A percentile compares a stretch with the other conserved stretches of the same genome.
Conservation (phyloP, 2,797 vertebrate genomes). For the Eulemur mongoz region DNA sequence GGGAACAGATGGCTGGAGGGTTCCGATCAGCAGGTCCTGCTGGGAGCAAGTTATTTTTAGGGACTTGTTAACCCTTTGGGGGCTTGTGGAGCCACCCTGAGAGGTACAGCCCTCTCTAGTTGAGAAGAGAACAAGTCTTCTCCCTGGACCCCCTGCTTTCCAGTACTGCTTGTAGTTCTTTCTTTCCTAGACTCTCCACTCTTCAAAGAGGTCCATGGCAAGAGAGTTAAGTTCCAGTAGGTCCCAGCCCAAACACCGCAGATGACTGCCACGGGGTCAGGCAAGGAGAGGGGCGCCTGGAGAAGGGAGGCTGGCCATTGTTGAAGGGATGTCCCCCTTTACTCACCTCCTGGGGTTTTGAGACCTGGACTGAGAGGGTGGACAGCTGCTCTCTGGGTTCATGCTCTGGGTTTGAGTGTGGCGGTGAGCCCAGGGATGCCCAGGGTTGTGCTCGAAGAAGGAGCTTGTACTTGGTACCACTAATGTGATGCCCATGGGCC, state of each 20-base stretch:
- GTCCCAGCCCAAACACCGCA: neutral
- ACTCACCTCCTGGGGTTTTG: neutral
- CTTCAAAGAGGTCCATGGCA: neutral
- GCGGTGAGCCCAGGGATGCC: neutral
- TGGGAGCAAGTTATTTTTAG: conserved; percentile 88
- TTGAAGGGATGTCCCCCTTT: neutral
- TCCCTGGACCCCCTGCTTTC: neutral
- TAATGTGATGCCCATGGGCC: neutral
- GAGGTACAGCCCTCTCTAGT: conserved; percentile 21
- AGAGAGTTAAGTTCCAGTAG: neutral
- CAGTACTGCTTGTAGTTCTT: neutral
- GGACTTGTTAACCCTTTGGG: conserved; percentile 83
- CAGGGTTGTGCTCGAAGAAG: neutral
- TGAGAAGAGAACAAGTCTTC: conserved; percentile 26
- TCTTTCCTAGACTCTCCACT: neutral
- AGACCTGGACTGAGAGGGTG: neutral
- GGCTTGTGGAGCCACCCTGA: conserved; percentile 66
- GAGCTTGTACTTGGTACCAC: neutral
- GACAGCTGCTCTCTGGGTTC: neutral
- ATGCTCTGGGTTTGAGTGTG: neutral
- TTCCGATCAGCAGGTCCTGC: conserved; percentile 85
- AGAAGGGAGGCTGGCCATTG: neutral
- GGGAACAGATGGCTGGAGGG: conserved; percentile 87
- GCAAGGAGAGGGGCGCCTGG: neutral
- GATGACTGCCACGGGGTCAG: neutral